Base-by-base conservation (phyloP, 2,888 invertebrate genomes). In the Eustalomyia histrio region DNA sequence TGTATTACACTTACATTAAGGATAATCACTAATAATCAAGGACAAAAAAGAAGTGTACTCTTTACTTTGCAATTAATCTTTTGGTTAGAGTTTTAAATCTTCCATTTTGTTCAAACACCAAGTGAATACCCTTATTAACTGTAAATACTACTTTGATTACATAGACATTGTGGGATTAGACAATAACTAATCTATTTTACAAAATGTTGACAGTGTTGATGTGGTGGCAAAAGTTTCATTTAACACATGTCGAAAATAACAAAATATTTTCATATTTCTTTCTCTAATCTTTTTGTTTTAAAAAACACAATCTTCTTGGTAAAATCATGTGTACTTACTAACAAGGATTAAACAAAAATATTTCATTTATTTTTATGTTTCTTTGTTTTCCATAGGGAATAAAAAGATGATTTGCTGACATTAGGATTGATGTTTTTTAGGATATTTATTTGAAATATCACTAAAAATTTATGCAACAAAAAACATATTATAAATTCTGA, bases 151-250 rank as follows among this genome's bases (percentile, higher is more conserved):
- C 29, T 29, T 5, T 12, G 39, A 39, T 14, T 39, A 39, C 10
- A 12, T 12, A 29, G 3, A 29, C 29, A 29, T 6, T 29, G 29
- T 29, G 7, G 29, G 7, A 29, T 29, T 3, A 3, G 29, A 6
- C 29, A 57, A 47, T 63, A 69, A 57, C 50, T 69, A 76, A 76
- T 64, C 64, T 69, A 63, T 76, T 76, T 58, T 50, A 63, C 17
- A 69, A 76, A 76, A 35, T 69, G 50, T 58, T 69, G 69, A 64
- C 57, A 58, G 57, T 58, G 69, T 58, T 69, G 69, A 69, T 69
- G 39, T 58, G 64, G 63, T 53, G 60, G 53, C 29, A 43, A 53
- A 75, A 68, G 24, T 47, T 10, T 53, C 53, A 53, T 53, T 52
- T 64, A 64, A 33, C 52, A 64, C 58, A 58, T 58, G 35, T 12